phyloP scores from a whole-genome alignment of 2,888 invertebrate genomes.

The Leucoma salicis region DNA sequence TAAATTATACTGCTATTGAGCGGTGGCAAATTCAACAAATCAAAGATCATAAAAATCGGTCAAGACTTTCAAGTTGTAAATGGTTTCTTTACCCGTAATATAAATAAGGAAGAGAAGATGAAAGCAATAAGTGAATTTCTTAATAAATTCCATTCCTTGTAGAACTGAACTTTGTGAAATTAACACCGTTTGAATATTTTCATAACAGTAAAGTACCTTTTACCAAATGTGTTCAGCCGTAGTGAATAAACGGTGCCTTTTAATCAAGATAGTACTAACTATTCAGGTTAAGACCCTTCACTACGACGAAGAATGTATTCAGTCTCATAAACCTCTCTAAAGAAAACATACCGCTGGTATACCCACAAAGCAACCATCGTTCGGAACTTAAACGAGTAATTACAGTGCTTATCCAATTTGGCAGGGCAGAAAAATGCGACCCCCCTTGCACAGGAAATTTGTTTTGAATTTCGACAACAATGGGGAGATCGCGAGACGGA shows the following conservation, averaged over 20 bases:
- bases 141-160: too few relatives aligned
- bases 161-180: too few relatives aligned
- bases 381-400: constrained; percentile 72
- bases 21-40: too few relatives aligned
- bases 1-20: too few relatives aligned
- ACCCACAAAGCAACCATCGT: constrained; percentile 58
- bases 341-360: constrained; percentile 47
- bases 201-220: too few relatives aligned
- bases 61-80: too few relatives aligned
- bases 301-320: constrained; percentile 44
- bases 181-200: too few relatives aligned
- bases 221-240: too few relatives aligned
- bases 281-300: constrained; percentile 38
- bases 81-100: too few relatives aligned
- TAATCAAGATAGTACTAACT: constrained; percentile 28
- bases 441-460: constrained; percentile 78
- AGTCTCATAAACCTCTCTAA: constrained; percentile 58
- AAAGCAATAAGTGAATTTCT: too few relatives aligned
- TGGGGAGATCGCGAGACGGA: constrained; percentile 74
- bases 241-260: constrained; percentile 16
- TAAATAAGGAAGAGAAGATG: too few relatives aligned
- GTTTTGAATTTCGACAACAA: constrained; percentile 82
- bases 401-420: constrained; percentile 81
- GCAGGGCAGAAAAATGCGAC: constrained; percentile 77
- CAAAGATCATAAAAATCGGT: too few relatives aligned